Evolutionary conservation across 2,888 invertebrate species (phyloP).

Genomic region (Acleris sparsana): DNA sequence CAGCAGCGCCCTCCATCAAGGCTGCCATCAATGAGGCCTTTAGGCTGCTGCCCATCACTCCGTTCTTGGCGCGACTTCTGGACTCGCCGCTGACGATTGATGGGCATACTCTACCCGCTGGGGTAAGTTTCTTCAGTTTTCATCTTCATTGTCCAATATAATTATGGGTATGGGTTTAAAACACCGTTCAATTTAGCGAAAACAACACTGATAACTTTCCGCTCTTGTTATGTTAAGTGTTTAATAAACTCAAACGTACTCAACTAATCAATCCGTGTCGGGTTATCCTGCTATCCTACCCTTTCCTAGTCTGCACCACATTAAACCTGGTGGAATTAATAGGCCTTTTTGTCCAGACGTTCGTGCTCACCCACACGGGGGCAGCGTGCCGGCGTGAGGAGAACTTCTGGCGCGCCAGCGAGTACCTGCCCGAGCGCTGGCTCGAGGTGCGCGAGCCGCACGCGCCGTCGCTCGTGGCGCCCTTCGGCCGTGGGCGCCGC

Average conservation of each 20-base stretch:
- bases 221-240: no score
- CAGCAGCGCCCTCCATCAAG: slow-evolving; percentile 88
- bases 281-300: no score
- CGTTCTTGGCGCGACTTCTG: slow-evolving; percentile 89
- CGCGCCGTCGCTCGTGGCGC: slow-evolving; percentile 87
- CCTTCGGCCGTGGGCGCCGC: slow-evolving; percentile 91
- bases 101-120: slow-evolving; percentile 87
- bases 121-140: slow-evolving; percentile 79
- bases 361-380: slow-evolving; percentile 91
- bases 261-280: no score
- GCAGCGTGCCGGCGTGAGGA: slow-evolving; percentile 90
- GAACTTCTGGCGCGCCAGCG: slow-evolving; percentile 88
- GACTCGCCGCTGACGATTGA: slow-evolving; percentile 88
- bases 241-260: no score
- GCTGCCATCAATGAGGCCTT: slow-evolving; percentile 92
- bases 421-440: slow-evolving; percentile 92
- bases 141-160: no score
- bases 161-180: no score
- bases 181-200: no score
- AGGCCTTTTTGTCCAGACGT: slow-evolving; percentile 80
- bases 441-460: slow-evolving; percentile 78
- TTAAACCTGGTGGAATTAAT: not conserved
- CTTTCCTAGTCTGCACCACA: no score
- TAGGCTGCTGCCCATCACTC: slow-evolving; percentile 89
- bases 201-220: no score